phyloP scores from a whole-genome alignment of 2,888 invertebrate species.

The Drosophila neutralis region DNA sequence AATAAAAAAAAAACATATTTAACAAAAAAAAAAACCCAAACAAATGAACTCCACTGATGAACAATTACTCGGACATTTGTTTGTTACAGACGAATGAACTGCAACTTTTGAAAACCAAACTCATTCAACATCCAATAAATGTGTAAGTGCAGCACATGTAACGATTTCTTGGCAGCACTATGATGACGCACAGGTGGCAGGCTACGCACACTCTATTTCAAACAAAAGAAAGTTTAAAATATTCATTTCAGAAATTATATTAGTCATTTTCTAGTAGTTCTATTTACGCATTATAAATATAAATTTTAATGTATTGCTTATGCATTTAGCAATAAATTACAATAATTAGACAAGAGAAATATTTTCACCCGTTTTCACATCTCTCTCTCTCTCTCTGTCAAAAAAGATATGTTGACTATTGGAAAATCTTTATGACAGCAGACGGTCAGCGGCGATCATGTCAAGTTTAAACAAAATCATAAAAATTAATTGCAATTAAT shows the following conservation, averaged over 20 bases:
- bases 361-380: conserved; percentile 6
- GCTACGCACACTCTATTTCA: neutral
- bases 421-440: neutral
- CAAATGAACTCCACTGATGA: conserved; percentile 48
- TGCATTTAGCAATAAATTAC: neutral
- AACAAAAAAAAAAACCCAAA: conserved; percentile 1
- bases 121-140: conserved; percentile 17
- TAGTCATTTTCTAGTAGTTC: neutral
- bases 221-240: neutral
- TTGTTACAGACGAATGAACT: conserved; percentile 33
- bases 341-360: neutral
- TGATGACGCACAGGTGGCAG: neutral
- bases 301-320: neutral
- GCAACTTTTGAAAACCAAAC: conserved; percentile 11
- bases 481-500: conserved; percentile 70
- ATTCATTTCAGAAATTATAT: neutral
- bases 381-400: neutral
- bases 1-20: conserved; percentile 35
- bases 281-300: neutral
- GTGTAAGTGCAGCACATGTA: conserved; percentile 4
- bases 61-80: conserved; percentile 22
- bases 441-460: conserved; percentile 2
- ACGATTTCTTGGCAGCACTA: neutral
- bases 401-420: conserved; percentile 1
- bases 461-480: conserved; percentile 57